These are phyloP conservation scores for Fulica atra DNA, from an alignment of 2,113 vertebrate species.

Conservation along the genomic window DNA sequence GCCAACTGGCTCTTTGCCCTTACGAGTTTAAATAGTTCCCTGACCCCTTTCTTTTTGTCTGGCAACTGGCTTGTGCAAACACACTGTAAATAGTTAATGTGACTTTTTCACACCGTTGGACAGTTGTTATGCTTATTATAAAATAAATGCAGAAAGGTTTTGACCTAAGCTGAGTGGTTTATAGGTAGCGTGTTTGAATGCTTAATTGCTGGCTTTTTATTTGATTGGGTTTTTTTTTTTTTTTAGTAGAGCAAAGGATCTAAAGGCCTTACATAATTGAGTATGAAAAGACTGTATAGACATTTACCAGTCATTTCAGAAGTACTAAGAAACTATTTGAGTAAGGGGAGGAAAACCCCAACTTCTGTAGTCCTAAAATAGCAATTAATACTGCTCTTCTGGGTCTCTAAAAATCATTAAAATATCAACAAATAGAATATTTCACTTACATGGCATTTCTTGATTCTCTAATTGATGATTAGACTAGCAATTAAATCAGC, in stretches of 20 bases:
- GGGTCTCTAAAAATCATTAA: neutral
- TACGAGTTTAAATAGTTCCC: conserved; percentile 36
- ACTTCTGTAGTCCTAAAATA: neutral
- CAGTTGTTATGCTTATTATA: neutral
- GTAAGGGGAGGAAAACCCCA: neutral
- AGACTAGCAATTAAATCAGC: conserved; percentile 12
- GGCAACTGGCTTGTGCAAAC: neutral
- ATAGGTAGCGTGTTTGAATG: neutral
- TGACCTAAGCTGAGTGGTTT: neutral
- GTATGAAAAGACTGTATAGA: neutral
- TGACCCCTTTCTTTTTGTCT: neutral
- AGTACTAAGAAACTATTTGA: neutral
- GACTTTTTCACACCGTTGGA: neutral
- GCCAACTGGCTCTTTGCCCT: conserved; percentile 55
- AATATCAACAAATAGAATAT: neutral
- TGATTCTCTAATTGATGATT: conserved; percentile 36
- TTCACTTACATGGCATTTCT: neutral
- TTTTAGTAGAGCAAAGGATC: neutral
- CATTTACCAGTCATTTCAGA: neutral
- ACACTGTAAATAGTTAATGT: neutral
- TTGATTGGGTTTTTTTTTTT: too few relatives aligned
- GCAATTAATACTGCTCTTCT: neutral
- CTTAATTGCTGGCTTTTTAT: neutral
- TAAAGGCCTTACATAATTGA: neutral
- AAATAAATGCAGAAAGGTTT: neutral